phyloP scores from a whole-genome alignment of 2,888 invertebrate genomes.

The Ornithoptera priamus region DNA sequence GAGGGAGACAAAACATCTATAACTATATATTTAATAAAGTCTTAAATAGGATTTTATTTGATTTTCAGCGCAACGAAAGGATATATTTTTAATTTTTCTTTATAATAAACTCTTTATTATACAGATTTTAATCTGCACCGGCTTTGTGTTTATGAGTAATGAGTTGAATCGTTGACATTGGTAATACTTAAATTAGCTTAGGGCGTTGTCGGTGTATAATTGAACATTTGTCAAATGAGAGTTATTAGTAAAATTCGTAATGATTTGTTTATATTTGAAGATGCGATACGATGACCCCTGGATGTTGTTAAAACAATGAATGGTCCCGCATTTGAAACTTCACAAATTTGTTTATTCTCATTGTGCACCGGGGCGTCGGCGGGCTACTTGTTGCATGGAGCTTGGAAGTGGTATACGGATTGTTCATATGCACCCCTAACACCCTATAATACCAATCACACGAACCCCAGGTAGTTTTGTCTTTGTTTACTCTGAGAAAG shows the following conservation, averaged over 20 bases:
- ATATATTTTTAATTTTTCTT: too few species aligned
- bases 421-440: constrained; percentile 2
- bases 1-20: neutral
- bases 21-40: neutral
- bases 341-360: neutral
- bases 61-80: too few species aligned
- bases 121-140: neutral
- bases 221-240: neutral
- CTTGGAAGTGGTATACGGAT: constrained; percentile 8
- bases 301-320: neutral
- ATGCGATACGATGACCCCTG: neutral
- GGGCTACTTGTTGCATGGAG: constrained; percentile 16
- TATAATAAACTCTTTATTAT: neutral
- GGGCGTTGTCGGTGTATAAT: neutral
- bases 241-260: neutral
- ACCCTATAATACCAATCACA: constrained; percentile 5
- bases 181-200: neutral
- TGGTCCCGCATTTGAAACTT: neutral
- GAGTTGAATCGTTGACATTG: neutral
- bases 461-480: constrained; percentile 24
- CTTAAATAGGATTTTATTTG: neutral
- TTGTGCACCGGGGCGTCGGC: neutral
- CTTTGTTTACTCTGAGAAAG: constrained; percentile 23
- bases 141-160: neutral
- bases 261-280: neutral